phyloP scores from a whole-genome alignment of 2,888 invertebrate species.

The Epsilonema sp. region DNA sequence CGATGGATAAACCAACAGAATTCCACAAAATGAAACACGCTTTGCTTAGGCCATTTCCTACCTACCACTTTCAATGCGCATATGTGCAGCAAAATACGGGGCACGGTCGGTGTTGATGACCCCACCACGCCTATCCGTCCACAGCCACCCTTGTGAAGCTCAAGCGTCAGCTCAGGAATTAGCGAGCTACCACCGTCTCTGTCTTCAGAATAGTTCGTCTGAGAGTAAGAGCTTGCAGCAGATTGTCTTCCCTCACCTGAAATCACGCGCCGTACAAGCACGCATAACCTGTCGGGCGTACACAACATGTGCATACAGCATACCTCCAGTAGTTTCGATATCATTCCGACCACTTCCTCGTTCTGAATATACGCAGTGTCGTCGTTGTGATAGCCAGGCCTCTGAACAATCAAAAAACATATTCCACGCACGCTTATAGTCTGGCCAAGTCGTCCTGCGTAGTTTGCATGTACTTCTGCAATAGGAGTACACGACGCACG shows the following conservation, averaged over 20 bases:
- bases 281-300: no score
- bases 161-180: conserved; percentile 41
- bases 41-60: no score
- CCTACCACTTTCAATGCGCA: conserved; percentile 68
- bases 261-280: no score
- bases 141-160: conserved; percentile 65
- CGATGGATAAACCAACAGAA: no score
- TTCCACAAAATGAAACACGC: no score
- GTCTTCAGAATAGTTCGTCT: conserved; percentile 19
- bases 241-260: no score
- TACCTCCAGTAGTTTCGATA: conserved; percentile 66
- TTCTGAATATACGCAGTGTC: conserved; percentile 78
- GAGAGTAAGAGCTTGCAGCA: conserved; percentile 20
- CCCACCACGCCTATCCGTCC: conserved; percentile 82
- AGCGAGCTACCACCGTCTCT: conserved; percentile 63
- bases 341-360: conserved; percentile 56
- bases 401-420: conserved; percentile 35
- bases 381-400: conserved; percentile 81
- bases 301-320: no score
- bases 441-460: no score
- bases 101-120: conserved; percentile 82
- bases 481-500: no score
- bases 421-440: no score
- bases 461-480: no score
- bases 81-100: conserved; percentile 81